Conservation (phyloP, 2,113 vertebrate species). For the Cyanocitta stelleri region DNA sequence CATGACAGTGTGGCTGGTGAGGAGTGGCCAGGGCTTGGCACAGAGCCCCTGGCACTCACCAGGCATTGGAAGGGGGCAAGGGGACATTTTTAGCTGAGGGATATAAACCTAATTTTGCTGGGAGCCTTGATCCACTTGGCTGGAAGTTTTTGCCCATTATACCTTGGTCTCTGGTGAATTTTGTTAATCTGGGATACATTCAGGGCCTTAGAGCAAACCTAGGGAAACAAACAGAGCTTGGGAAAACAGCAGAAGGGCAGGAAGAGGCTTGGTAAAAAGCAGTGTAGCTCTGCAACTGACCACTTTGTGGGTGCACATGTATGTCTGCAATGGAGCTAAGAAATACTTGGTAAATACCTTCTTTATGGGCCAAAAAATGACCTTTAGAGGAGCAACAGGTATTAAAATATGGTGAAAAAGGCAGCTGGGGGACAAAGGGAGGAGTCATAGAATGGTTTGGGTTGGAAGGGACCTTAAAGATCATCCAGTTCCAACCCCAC, state of each 20-base stretch:
- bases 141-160: not conserved
- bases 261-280: not conserved
- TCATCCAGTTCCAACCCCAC: not conserved
- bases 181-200: not conserved
- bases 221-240: not conserved
- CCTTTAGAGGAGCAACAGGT: not conserved
- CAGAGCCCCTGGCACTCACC: not conserved
- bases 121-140: fast-evolving
- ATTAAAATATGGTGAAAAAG: not conserved
- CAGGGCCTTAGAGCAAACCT: not conserved
- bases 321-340: not conserved
- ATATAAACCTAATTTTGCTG: not conserved
- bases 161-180: not conserved
- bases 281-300: not conserved
- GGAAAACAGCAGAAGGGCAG: not conserved
- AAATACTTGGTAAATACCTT: not conserved
- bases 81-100: not conserved
- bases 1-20: fast-evolving
- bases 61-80: fast-evolving
- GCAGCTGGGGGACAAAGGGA: not conserved
- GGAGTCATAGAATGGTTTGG: not conserved
- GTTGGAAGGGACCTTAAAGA: not conserved
- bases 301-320: fast-evolving
- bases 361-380: not conserved
- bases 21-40: not conserved